These are phyloP conservation scores for Hydropsyche betteni DNA, from an alignment of 2,888 invertebrate species.

Conservation along the genomic window DNA sequence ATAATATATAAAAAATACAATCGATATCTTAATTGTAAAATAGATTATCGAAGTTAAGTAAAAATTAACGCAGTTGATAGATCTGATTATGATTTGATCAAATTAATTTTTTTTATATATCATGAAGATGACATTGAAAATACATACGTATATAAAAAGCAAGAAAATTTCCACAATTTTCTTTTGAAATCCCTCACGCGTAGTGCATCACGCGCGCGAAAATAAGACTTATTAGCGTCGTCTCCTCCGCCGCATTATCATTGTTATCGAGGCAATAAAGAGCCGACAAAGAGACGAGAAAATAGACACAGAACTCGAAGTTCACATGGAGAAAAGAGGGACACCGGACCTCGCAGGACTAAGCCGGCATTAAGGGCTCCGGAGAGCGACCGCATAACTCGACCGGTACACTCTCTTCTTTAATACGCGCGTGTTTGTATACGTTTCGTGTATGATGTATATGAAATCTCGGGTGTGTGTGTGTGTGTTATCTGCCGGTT, in stretches of 20 bases:
- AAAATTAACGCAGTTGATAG: too few relatives aligned
- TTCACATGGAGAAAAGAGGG: slow-evolving; percentile 13
- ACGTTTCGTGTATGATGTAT: background rate
- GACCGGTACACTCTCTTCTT: slow-evolving; percentile 6
- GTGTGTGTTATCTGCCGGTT: slow-evolving; percentile 47
- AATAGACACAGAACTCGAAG: slow-evolving; percentile 6
- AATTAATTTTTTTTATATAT: too few relatives aligned
- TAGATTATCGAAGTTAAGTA: too few relatives aligned
- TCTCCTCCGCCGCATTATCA: background rate
- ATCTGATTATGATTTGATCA: too few relatives aligned
- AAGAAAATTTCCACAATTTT: too few relatives aligned
- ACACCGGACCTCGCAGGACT: slow-evolving; percentile 33
- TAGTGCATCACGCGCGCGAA: too few relatives aligned
- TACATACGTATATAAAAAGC: too few relatives aligned
- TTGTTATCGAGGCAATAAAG: slow-evolving; percentile 31
- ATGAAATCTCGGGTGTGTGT: background rate
- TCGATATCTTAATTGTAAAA: too few relatives aligned
- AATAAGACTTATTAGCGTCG: too few relatives aligned
- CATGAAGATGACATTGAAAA: too few relatives aligned
- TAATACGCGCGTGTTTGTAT: slow-evolving; percentile 33
- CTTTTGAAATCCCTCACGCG: too few relatives aligned
- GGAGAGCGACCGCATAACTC: slow-evolving; percentile 46
- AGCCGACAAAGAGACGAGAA: slow-evolving; percentile 17
- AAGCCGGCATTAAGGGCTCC: slow-evolving; percentile 50
- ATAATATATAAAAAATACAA: too few relatives aligned